phyloP scores from a whole-genome alignment of 2,113 vertebrate genomes.

The Embiotoca jacksoni region DNA sequence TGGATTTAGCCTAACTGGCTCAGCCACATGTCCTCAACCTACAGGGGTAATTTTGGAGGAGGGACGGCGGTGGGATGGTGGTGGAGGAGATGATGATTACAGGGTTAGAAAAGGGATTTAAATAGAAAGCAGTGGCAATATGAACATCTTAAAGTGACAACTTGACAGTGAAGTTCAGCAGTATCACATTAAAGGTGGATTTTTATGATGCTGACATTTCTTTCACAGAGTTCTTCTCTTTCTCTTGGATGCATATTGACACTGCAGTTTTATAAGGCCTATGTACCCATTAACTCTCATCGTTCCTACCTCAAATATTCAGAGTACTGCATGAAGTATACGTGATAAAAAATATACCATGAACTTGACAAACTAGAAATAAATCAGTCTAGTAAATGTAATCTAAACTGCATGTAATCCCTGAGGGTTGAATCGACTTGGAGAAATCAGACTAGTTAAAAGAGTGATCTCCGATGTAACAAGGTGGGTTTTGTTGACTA shows the following conservation, averaged over 20 bases:
- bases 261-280: no score
- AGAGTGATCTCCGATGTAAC: no score
- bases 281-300: not conserved
- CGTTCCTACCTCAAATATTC: not conserved
- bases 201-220: conserved; percentile 1
- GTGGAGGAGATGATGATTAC: conserved; percentile 11
- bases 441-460: no score
- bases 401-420: not conserved
- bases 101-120: conserved; percentile 30
- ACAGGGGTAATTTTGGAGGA: conserved; percentile 54
- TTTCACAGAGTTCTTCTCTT: conserved; percentile 10
- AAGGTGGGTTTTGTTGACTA: no score
- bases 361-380: not conserved
- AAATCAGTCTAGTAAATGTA: not conserved
- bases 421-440: not conserved
- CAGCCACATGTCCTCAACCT: conserved; percentile 67
- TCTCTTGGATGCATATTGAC: not conserved
- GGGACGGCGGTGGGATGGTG: conserved; percentile 25
- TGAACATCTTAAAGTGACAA: conserved; percentile 30
- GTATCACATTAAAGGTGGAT: not conserved
- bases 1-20: conserved; percentile 78
- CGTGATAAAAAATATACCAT: not conserved
- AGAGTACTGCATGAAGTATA: not conserved
- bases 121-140: conserved; percentile 9
- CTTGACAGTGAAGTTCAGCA: conserved; percentile 28